A percentile compares a stretch with the other conserved stretches of the same genome.
These are phyloP conservation scores for Frankliniella intonsa DNA, from an alignment of 2,888 invertebrate species.

Conservation along the genomic window DNA sequence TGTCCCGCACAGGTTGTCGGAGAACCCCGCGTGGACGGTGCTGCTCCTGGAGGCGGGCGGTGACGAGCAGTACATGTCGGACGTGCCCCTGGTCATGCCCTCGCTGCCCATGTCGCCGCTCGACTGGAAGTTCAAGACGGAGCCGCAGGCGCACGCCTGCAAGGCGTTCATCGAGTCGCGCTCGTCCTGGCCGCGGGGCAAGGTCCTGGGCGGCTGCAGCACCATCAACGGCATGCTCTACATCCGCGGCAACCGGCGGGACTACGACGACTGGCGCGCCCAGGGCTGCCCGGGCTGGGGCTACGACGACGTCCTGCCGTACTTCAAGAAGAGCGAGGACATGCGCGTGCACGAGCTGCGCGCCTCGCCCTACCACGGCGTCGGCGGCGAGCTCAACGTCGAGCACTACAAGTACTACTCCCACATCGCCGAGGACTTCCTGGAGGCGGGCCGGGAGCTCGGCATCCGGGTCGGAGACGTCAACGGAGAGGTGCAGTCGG, in stretches of 20 bases:
- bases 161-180: conserved; percentile 47
- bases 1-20: conserved; percentile 58
- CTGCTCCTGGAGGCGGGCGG: conserved; percentile 76
- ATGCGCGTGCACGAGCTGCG: conserved; percentile 61
- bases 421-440: conserved; percentile 62
- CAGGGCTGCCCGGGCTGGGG: conserved; percentile 71
- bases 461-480: conserved; percentile 67
- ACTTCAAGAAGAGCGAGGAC: conserved; percentile 77
- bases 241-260: conserved; percentile 73
- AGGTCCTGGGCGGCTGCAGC: conserved; percentile 66
- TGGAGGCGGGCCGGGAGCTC: conserved; percentile 64
- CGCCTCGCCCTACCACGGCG: conserved; percentile 61
- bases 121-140: conserved; percentile 79
- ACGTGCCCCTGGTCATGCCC: conserved; percentile 67
- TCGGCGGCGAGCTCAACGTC: conserved; percentile 66
- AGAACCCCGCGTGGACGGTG: conserved; percentile 65
- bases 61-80: conserved; percentile 66
- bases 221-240: conserved; percentile 88
- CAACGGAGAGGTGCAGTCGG: conserved; percentile 74
- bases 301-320: conserved; percentile 66
- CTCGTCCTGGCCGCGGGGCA: conserved; percentile 51
- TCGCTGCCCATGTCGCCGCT: conserved; percentile 65
- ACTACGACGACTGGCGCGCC: conserved; percentile 80
- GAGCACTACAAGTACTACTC: conserved; percentile 68
- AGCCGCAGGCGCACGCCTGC: conserved; percentile 58